Percentiles rank a stretch among this genome's conserved stretches.
Conservation (phyloP, 2,888 invertebrate species). For the Sesamia inferens region DNA sequence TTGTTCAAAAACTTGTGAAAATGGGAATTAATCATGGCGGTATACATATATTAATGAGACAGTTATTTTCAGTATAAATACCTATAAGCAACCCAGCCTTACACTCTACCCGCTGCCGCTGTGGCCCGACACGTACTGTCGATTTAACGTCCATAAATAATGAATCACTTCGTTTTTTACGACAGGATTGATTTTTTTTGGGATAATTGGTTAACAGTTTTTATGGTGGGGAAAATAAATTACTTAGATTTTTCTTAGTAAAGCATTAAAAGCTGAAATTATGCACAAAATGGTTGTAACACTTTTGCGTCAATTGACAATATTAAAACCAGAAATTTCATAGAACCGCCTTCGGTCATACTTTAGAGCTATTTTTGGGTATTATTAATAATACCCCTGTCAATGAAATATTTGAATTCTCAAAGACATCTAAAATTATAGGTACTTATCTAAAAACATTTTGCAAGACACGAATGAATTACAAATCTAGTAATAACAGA, state of each 20-base stretch:
- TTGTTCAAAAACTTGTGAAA: slow-evolving; percentile 49
- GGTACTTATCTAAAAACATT: neutral
- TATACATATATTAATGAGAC: slow-evolving; percentile 75
- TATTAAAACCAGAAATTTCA: neutral
- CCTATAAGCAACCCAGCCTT: slow-evolving; percentile 64
- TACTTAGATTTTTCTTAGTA: neutral
- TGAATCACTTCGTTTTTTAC: slow-evolving; percentile 66
- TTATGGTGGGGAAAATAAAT: slow-evolving; percentile 22
- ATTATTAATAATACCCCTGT: neutral
- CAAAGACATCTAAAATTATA: neutral
- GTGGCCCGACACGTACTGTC: slow-evolving; percentile 67
- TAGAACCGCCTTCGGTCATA: neutral
- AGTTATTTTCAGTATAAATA: slow-evolving; percentile 74
- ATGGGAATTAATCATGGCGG: slow-evolving; percentile 54
- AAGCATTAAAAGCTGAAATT: neutral
- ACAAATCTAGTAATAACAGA: neutral
- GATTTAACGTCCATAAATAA: slow-evolving; percentile 71
- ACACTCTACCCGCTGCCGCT: slow-evolving; percentile 50
- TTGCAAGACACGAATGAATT: neutral
- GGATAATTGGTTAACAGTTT: slow-evolving; percentile 30
- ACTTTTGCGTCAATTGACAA: slow-evolving; percentile 1
- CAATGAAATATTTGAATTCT: slow-evolving; percentile 3
- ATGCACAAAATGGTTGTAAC: neutral
- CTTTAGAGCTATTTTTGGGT: slow-evolving; percentile 17
- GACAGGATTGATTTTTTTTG: slow-evolving; percentile 50